Percentiles rank a stretch among this genome's conserved stretches.
Conservation (phyloP, 2,113 vertebrate genomes). For the Paedocypris sp. region DNA sequence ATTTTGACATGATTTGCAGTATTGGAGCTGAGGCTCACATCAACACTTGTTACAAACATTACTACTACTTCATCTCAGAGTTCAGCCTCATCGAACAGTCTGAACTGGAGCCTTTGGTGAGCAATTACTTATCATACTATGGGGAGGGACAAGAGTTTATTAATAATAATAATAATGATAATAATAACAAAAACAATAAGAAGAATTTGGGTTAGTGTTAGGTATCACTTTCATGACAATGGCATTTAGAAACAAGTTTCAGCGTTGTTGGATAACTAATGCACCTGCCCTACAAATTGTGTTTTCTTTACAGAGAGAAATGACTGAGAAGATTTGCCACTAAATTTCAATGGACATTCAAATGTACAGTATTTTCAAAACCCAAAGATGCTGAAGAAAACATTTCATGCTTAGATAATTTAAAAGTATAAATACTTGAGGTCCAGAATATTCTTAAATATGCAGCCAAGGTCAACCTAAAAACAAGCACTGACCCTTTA, state of each 20-base stretch:
- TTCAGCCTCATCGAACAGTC: constrained; percentile 89
- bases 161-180: too few species aligned
- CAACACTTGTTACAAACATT: constrained; percentile 98
- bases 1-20: constrained; percentile 89
- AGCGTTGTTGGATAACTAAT: too few species aligned
- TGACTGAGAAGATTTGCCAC: constrained; percentile 76
- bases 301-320: constrained; percentile 62
- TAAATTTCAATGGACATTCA: constrained; percentile 29
- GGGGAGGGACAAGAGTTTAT: too few species aligned
- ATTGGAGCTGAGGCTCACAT: constrained; percentile 95
- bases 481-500: too few species aligned
- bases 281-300: background rate
- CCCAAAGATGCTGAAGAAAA: too few species aligned
- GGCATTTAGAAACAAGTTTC: too few species aligned
- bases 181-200: too few species aligned
- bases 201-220: too few species aligned
- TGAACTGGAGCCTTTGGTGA: constrained; percentile 90
- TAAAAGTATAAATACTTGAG: background rate
- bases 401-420: too few species aligned
- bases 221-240: too few species aligned
- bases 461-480: background rate
- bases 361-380: constrained; percentile 27
- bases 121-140: too few species aligned
- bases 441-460: background rate
- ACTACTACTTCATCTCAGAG: constrained; percentile 93